Conservation (phyloP, 1,140 invertebrate genomes). For the Papilio polytes region DNA sequence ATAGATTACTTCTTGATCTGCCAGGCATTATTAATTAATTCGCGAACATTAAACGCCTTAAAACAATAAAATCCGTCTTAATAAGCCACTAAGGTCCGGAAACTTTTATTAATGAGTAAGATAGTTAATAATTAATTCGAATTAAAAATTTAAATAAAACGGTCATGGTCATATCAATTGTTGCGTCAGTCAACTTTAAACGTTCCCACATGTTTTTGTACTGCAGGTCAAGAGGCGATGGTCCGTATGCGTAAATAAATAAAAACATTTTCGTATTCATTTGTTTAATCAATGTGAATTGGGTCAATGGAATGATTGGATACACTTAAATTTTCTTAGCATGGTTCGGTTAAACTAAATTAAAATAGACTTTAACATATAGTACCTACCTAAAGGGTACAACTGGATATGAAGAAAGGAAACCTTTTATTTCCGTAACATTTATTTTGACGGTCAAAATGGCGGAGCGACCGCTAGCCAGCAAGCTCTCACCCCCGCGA, state of each 20-base stretch:
- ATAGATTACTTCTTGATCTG: too few species aligned
- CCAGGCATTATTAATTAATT: too few species aligned
- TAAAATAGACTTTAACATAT: background rate
- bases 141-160: conserved; percentile 19
- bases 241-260: conserved; percentile 14
- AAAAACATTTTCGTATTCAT: background rate
- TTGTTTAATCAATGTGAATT: background rate
- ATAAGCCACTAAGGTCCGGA: too few species aligned
- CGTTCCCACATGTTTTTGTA: conserved; percentile 12
- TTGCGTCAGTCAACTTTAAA: background rate
- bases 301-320: background rate
- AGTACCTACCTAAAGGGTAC: background rate
- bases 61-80: too few species aligned
- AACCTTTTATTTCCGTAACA: background rate
- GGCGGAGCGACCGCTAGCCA: too few species aligned
- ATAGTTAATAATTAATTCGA: background rate
- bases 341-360: background rate
- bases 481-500: too few species aligned
- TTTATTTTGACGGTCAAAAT: too few species aligned
- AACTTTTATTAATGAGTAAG: too few species aligned
- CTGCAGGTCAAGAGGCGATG: conserved; percentile 14
- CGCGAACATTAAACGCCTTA: too few species aligned
- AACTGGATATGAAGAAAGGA: background rate
- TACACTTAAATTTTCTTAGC: background rate
- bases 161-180: conserved; percentile 12